Base-by-base conservation (phyloP, 2,797 vertebrate genomes). In the Sebastes itinus region DNA sequence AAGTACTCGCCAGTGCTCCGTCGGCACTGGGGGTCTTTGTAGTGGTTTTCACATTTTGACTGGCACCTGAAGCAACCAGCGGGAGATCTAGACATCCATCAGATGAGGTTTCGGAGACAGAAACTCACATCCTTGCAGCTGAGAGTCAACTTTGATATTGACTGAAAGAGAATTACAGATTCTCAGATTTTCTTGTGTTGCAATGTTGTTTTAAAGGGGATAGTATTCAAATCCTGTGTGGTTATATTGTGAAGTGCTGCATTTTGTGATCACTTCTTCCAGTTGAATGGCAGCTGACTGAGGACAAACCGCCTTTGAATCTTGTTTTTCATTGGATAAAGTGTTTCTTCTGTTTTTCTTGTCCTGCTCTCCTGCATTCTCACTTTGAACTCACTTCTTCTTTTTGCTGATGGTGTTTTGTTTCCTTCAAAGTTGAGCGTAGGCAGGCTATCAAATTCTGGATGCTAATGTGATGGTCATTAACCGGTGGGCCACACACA, bases 391-490 rank as follows among this genome's bases (percentile, higher is more conserved):
- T 83, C 70, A n/a, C 32, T 72, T n/a, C 32, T 70, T 59, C 55
- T 75, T 78, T 81, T 75, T 67, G 78, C 69, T 78, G 69, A 83
- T 10, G 65, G 62, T 68, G 56, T 75, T 82, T 22, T 71, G 20
- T 89, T 91, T 88, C 85, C 73, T 82, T 81, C 80, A 85, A 28
- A 78, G 72, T 52, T 58, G 64, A 88, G 80, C 10, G 33, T 42
- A 82, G 84, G 80, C 69, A 78, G 74, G 56, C 82, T 83, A 88
- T 94, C 86, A 30, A 77, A 78, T 90, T 91, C 74, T 77, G 78
- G 75, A 91, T 90, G 83, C 87, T 91, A 88, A 91, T 90, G 89
- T 81, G 92, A 80, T 76, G 87, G 73, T 92, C 83, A 86, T 92
- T 86, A 91, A 83, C 78, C 62, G 72, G 65, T 35, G 84, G 87